phyloP scores from a whole-genome alignment of 2,888 invertebrate species.

The Hypena proboscidalis region DNA sequence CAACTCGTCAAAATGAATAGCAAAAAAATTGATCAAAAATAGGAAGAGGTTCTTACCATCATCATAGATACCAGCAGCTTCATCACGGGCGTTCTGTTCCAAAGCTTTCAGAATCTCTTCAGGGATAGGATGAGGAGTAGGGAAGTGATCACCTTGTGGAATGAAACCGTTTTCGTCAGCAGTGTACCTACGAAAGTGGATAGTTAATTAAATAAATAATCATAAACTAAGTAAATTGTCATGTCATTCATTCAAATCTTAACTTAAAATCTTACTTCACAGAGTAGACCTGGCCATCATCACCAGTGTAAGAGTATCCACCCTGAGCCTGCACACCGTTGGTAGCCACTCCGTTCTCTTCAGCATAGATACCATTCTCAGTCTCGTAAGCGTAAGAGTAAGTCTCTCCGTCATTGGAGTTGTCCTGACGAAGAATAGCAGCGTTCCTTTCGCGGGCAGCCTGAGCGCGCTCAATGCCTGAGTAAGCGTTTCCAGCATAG shows the following conservation, averaged over 20 bases:
- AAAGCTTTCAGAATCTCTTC: conserved; percentile 73
- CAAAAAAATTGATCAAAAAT: no score
- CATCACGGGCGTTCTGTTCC: conserved; percentile 77
- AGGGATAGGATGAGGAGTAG: conserved; percentile 75
- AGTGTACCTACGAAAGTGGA: conserved; percentile 60
- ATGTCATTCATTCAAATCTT: no score
- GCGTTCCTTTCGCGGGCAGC: conserved; percentile 72
- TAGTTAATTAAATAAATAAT: not conserved
- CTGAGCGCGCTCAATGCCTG: conserved; percentile 43
- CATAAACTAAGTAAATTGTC: no score
- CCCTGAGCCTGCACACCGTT: conserved; percentile 77
- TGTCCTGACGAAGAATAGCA: conserved; percentile 71
- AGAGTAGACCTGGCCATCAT: conserved; percentile 75
- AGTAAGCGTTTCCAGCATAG: conserved; percentile 14
- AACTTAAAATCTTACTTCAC: conserved; percentile 56
- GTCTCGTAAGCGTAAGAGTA: conserved; percentile 74
- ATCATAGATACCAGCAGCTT: conserved; percentile 76
- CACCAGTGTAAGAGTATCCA: conserved; percentile 74
- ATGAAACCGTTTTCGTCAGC: conserved; percentile 78
- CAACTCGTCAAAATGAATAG: no score
- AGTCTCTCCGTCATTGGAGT: conserved; percentile 69
- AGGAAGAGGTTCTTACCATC: conserved; percentile 71
- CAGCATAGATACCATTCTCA: conserved; percentile 75
- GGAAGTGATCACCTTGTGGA: conserved; percentile 74
- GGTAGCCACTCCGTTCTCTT: conserved; percentile 73